phyloP scores from a whole-genome alignment of 2,113 vertebrate species.

The Colius striatus region DNA sequence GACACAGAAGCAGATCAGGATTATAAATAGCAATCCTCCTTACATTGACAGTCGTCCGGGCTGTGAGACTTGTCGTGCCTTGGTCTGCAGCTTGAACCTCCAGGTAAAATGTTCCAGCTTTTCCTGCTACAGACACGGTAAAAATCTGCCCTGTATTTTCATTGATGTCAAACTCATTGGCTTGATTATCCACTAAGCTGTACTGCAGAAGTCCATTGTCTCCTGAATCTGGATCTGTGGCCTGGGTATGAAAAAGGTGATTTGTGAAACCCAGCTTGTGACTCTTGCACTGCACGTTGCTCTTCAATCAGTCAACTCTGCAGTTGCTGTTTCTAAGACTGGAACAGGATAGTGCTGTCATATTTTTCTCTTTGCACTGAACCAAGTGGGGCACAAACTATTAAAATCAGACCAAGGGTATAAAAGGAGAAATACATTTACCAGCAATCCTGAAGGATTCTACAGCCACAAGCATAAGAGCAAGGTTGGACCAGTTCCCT shows the following conservation, averaged over 20 bases:
- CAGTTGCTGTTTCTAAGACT: neutral
- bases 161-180: conserved; percentile 67
- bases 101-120: neutral
- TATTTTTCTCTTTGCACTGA: neutral
- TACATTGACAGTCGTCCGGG: conserved; percentile 67
- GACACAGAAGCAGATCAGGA: neutral
- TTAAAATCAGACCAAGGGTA: neutral
- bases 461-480: neutral
- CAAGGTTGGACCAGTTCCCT: neutral
- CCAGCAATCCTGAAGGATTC: neutral
- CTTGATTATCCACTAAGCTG: conserved; percentile 45
- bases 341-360: neutral
- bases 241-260: conserved; percentile 50
- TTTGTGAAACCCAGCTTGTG: neutral
- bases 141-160: conserved; percentile 75
- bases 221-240: conserved; percentile 74
- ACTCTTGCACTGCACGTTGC: neutral
- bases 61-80: conserved; percentile 35
- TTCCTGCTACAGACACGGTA: conserved; percentile 65
- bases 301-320: neutral
- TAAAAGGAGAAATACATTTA: neutral
- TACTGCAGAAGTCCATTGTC: conserved; percentile 68
- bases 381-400: neutral
- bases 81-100: conserved; percentile 73
- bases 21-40: neutral